Base-by-base conservation (phyloP, 2,888 invertebrate genomes). In the Taenaris catops region DNA sequence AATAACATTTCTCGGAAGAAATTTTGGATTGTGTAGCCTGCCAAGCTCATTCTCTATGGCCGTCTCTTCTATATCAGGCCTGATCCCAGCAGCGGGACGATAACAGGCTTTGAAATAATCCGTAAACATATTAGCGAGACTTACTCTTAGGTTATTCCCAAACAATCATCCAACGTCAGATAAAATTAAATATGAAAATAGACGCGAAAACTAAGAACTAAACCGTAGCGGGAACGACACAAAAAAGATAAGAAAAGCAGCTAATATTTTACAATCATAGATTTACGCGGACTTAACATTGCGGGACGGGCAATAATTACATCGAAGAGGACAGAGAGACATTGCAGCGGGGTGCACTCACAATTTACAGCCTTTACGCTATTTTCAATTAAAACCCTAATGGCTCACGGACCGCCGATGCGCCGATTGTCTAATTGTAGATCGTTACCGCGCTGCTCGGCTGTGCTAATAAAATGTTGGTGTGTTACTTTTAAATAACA, bases 361-460 rank as follows among this genome's bases (percentile, higher is more conserved):
- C 73, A 88, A 89, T 89, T 90, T 90, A 90, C 89, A 87, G 84
- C 88, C 84, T 88, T 89, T 83, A 87, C 88, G 89, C 89, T 89
- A 89, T 89, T 89, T 89, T 89, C 89, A 89, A 89, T 89, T 90
- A 89, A 89, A 89, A 78, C 84, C 81, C 80, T 89, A 89, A 89
- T 89, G 89, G 89, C 87, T 86, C 79, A 88, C 87, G 83, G 80
- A 63, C 78, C 79, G 71, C 78, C 80, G 74, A 84, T 81, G 81
- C 71, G 68, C 79, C 79, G 74, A 84, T 84, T 76, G 75, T 80
- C 78, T 80, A 74, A 79, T 76, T 76, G 76, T 75, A 51, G 42
- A 63, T 47, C 8, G 48, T 0, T 41, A 45, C 40, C 39, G 63
- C 71, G 74, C 29, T 48, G 58, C 1, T 6, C 0, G 1, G 20